phyloP scores from a whole-genome alignment of 2,888 invertebrate species.

The Euzetes globulus region DNA sequence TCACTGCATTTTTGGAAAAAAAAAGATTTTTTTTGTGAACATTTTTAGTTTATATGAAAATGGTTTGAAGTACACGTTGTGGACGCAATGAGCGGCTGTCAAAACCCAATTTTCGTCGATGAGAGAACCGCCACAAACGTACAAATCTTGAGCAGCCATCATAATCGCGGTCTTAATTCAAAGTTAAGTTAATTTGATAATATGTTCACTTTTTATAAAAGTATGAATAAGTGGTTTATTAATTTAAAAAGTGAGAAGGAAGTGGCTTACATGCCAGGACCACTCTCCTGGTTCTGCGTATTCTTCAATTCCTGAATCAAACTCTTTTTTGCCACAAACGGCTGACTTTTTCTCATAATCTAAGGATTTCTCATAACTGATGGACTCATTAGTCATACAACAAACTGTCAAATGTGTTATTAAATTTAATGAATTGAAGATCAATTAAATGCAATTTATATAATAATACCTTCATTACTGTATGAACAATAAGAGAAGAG shows the following conservation, averaged over 20 bases:
- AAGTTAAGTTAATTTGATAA: conserved; percentile 31
- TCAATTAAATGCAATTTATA: not conserved
- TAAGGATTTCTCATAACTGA: conserved; percentile 44
- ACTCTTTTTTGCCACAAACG: conserved; percentile 43
- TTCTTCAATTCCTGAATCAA: conserved; percentile 45
- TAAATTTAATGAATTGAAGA: not conserved
- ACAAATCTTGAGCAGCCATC: conserved; percentile 48
- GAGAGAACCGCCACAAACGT: conserved; percentile 49
- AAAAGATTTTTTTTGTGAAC: too few relatives aligned
- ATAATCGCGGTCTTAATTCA: conserved; percentile 47
- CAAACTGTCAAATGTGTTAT: conserved; percentile 44
- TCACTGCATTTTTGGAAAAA: too few relatives aligned
- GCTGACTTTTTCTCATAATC: conserved; percentile 38
- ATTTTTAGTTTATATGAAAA: not conserved
- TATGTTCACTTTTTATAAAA: not conserved
- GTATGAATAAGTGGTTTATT: conserved; percentile 26
- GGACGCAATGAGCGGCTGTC: conserved; percentile 50
- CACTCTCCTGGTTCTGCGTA: conserved; percentile 48
- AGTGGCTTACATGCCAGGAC: conserved; percentile 49
- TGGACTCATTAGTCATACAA: conserved; percentile 46
- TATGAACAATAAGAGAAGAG: conserved; percentile 49
- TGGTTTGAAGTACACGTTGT: conserved; percentile 47
- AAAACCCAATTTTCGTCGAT: conserved; percentile 48
- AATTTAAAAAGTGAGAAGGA: not conserved
- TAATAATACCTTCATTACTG: conserved; percentile 40